A percentile compares a stretch with the other conserved stretches of the same genome.
Conservation (phyloP, 2,113 vertebrate genomes). For the Cyanistes caeruleus region DNA sequence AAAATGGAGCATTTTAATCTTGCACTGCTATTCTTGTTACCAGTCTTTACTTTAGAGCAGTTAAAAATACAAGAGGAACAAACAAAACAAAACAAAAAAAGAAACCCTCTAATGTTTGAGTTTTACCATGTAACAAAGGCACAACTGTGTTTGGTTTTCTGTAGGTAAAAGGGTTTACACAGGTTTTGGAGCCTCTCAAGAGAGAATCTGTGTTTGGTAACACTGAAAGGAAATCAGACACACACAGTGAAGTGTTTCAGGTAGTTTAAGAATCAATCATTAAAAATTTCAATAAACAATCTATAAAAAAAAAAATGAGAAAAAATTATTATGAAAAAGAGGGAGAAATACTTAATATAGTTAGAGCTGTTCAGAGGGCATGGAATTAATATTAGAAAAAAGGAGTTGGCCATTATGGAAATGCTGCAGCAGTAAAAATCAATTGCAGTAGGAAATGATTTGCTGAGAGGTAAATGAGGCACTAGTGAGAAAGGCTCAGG, state of each 20-base stretch:
- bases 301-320: neutral
- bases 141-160: neutral
- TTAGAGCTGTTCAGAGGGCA: neutral
- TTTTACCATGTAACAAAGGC: neutral
- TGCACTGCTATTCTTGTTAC: neutral
- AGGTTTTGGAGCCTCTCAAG: neutral
- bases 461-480: neutral
- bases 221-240: neutral
- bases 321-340: neutral
- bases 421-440: conserved; percentile 4
- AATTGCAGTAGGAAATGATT: neutral
- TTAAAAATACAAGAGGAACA: neutral
- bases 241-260: neutral
- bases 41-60: neutral
- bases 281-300: neutral
- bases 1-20: conserved; percentile 3
- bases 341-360: neutral
- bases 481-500: neutral
- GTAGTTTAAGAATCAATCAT: neutral
- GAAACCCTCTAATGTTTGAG: neutral
- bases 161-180: neutral
- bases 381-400: neutral
- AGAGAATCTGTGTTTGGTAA: neutral
- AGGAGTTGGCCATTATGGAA: neutral
- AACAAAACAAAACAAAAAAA: neutral